These are phyloP conservation scores for Calyptomena viridis DNA, from an alignment of 2,113 vertebrate species.

Conservation along the genomic window DNA sequence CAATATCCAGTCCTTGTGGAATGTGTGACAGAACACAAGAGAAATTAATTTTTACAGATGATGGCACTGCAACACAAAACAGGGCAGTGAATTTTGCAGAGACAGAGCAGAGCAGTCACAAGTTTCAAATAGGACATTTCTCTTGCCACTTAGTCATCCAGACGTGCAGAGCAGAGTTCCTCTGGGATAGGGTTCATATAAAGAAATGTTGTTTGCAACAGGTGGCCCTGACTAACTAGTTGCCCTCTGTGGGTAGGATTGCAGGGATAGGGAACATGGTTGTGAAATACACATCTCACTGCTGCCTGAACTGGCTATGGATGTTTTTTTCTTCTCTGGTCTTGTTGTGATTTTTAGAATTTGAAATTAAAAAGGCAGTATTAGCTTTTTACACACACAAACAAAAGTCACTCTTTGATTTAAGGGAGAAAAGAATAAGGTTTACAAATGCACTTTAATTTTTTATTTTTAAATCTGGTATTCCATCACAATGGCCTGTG, in stretches of 20 bases:
- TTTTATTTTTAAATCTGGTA: neutral
- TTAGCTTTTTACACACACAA: neutral
- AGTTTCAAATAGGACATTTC: neutral
- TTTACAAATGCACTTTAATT: fast-evolving
- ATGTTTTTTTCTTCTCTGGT: neutral
- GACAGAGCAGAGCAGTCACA: neutral
- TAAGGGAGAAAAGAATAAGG: neutral
- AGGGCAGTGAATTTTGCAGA: neutral
- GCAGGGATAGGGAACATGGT: neutral
- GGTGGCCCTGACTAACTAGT: neutral
- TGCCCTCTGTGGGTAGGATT: neutral
- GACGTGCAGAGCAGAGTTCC: neutral
- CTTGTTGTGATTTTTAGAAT: neutral
- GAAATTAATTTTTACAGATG: neutral
- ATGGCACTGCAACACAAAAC: neutral
- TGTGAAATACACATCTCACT: neutral
- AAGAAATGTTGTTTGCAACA: neutral
- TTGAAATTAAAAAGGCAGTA: neutral
- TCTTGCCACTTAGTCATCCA: neutral
- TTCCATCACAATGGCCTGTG: neutral
- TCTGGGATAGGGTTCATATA: neutral
- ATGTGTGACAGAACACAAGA: neutral
- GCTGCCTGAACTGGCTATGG: neutral
- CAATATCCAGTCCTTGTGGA: neutral
- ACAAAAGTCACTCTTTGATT: neutral